Conservation (phyloP, 2,888 invertebrate genomes). For the Artemia sinica region DNA sequence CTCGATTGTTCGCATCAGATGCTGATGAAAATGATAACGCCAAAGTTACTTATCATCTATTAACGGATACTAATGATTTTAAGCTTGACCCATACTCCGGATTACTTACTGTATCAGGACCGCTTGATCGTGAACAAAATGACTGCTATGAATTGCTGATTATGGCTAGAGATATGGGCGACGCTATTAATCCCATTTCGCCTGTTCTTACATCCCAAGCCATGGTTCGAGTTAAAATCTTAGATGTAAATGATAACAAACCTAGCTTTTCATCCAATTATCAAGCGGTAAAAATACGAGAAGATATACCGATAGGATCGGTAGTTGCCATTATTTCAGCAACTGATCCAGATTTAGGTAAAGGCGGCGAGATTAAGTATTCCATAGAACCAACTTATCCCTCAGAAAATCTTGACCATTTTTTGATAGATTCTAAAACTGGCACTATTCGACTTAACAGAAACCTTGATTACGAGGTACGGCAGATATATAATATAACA, state of each 20-base stretch:
- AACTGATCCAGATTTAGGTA: slow-evolving; percentile 66
- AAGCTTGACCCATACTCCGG: slow-evolving; percentile 57
- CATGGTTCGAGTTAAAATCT: slow-evolving; percentile 28
- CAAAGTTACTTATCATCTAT: slow-evolving; percentile 49
- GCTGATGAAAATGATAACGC: slow-evolving; percentile 66
- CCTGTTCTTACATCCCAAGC: slow-evolving; percentile 41
- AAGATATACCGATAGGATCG: slow-evolving; percentile 73
- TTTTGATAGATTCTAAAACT: slow-evolving; percentile 63
- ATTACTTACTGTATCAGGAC: slow-evolving; percentile 51
- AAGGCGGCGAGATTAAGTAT: slow-evolving; percentile 62
- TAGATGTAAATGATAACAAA: slow-evolving; percentile 33
- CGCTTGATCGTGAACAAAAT: slow-evolving; percentile 67
- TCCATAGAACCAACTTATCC: slow-evolving; percentile 38
- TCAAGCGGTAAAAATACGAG: slow-evolving; percentile 53
- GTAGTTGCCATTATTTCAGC: slow-evolving; percentile 66
- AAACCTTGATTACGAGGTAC: slow-evolving; percentile 67
- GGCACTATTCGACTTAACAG: slow-evolving; percentile 66
- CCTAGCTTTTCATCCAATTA: slow-evolving; percentile 29
- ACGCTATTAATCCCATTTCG: slow-evolving; percentile 38
- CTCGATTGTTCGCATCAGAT: slow-evolving; percentile 64
- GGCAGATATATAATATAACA: slow-evolving; percentile 70
- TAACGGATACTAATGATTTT: slow-evolving; percentile 53
- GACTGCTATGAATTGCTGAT: slow-evolving; percentile 60
- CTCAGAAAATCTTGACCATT: slow-evolving; percentile 31
- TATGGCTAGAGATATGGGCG: slow-evolving; percentile 53